A percentile compares a stretch with the other conserved stretches of the same genome.
These are phyloP conservation scores for Chiloscyllium punctatum DNA, from an alignment of 2,797 vertebrate genomes.

Conservation along the genomic window DNA sequence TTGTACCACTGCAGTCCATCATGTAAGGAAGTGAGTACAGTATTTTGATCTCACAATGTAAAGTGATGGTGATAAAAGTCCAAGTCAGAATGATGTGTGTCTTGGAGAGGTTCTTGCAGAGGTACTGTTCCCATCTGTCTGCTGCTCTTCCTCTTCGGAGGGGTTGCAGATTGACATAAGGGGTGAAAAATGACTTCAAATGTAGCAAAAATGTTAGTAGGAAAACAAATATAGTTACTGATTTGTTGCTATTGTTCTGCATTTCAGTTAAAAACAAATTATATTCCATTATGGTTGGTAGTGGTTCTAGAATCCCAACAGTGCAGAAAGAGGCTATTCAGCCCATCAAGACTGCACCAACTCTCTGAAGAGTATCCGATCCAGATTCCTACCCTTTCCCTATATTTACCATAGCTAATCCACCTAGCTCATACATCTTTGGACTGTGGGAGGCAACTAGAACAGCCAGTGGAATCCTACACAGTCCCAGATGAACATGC, in stretches of 20 bases:
- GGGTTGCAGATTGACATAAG: too few species aligned
- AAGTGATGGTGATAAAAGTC: not conserved
- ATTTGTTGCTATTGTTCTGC: not conserved
- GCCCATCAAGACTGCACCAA: too few species aligned
- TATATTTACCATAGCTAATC: too few species aligned
- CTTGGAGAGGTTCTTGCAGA: not conserved
- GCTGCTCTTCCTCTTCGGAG: too few species aligned
- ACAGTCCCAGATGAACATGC: not conserved
- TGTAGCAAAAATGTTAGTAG: not conserved
- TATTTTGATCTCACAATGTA: too few species aligned
- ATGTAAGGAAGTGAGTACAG: not conserved
- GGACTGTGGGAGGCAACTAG: too few species aligned
- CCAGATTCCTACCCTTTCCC: too few species aligned
- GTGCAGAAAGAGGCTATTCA: too few species aligned
- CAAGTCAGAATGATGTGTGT: not conserved
- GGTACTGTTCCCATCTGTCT: too few species aligned
- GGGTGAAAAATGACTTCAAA: not conserved
- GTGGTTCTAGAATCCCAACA: not conserved
- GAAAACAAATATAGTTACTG: not conserved
- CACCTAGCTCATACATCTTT: too few species aligned
- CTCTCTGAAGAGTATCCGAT: too few species aligned
- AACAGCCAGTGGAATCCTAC: too few species aligned
- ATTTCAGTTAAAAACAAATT: not conserved
- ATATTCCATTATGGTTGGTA: not conserved
- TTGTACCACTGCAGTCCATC: not conserved